Evolutionary conservation across 2,797 vertebrate genomes (phyloP).

Genomic region (Psittacula echo): DNA sequence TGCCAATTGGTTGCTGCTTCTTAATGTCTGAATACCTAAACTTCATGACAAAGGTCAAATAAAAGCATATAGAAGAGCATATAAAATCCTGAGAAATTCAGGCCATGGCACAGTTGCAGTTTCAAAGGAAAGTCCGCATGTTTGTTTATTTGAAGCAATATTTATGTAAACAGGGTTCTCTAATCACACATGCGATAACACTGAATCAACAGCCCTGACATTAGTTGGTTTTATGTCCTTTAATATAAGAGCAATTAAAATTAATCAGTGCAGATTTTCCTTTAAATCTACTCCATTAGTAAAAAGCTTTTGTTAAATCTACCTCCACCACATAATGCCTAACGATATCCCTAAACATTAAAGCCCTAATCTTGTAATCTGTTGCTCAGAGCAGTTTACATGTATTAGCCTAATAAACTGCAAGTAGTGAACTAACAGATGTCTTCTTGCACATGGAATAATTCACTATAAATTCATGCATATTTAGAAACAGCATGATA

Average conservation of each 20-base stretch:
- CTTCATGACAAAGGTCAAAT: background rate
- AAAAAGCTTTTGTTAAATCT: slow-evolving; percentile 60
- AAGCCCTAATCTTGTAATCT: slow-evolving; percentile 68
- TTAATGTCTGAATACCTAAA: background rate
- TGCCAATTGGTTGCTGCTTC: background rate
- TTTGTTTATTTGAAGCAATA: slow-evolving; percentile 4
- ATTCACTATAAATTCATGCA: slow-evolving; percentile 34
- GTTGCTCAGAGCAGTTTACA: slow-evolving; percentile 66
- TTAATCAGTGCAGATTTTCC: slow-evolving; percentile 33
- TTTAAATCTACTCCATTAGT: slow-evolving; percentile 69
- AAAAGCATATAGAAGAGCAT: background rate
- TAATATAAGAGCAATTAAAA: slow-evolving; percentile 63
- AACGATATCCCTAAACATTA: slow-evolving; percentile 64
- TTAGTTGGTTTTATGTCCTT: slow-evolving; percentile 9
- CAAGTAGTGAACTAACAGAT: slow-evolving; percentile 57
- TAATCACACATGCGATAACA: background rate
- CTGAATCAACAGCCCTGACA: slow-evolving; percentile 36
- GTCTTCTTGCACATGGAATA: slow-evolving; percentile 19
- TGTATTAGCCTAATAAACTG: slow-evolving; percentile 64
- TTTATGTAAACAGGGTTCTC: slow-evolving; percentile 1
- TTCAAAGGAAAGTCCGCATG: background rate
- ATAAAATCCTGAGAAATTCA: background rate
- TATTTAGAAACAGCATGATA: background rate
- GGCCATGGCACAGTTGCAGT: background rate
- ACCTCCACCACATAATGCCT: slow-evolving; percentile 57